These are phyloP conservation scores for Hirudo medicinalis DNA, from an alignment of 1,140 invertebrate genomes.

Conservation along the genomic window DNA sequence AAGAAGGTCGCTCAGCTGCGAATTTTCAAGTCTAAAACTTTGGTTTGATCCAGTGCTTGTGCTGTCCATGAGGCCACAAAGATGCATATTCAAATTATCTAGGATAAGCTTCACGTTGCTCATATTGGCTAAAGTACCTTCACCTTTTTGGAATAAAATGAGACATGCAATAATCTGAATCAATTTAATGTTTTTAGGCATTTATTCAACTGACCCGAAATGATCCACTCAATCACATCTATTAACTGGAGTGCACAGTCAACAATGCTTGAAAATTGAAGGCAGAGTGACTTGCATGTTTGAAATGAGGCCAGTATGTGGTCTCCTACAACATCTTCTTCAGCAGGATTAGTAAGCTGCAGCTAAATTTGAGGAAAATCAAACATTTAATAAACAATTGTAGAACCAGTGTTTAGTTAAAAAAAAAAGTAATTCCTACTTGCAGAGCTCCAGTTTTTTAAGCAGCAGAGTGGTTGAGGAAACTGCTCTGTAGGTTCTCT, in stretches of 20 bases:
- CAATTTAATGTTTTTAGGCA: neutral
- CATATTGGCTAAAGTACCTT: neutral
- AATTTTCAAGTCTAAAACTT: neutral
- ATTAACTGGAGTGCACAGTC: neutral
- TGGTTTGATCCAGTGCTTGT: too few species aligned
- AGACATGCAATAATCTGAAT: neutral
- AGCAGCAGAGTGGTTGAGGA: neutral
- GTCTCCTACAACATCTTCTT: neutral
- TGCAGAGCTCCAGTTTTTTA: neutral
- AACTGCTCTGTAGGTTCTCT: conserved; percentile 1
- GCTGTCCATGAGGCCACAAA: too few species aligned
- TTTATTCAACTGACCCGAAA: neutral
- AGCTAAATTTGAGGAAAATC: neutral
- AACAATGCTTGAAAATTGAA: conserved; percentile 7
- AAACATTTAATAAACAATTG: neutral
- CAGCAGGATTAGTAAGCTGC: neutral
- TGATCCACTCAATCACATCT: neutral
- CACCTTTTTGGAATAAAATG: neutral
- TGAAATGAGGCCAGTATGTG: neutral
- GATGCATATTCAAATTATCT: neutral
- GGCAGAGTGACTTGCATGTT: neutral
- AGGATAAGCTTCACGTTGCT: neutral
- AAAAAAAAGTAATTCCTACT: neutral
- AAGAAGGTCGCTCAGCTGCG: neutral
- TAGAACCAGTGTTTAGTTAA: neutral